Base-by-base conservation (phyloP, 2,888 invertebrate genomes). In the Yponomeuta sedellus region DNA sequence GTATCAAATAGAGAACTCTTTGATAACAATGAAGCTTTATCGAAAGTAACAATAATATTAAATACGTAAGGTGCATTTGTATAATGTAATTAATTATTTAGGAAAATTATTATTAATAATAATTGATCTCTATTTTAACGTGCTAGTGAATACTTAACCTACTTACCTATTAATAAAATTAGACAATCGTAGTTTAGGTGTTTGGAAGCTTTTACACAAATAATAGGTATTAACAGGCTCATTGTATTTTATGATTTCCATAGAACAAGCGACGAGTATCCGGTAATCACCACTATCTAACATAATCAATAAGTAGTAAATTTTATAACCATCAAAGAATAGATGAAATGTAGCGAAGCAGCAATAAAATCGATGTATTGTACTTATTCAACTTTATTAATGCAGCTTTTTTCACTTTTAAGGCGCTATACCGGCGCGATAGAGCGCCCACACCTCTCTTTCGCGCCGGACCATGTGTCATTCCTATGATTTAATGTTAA, bases 161-260 rank as follows among this genome's bases (percentile, higher is more conserved):
- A 34, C 34, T 34, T 34, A 28, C 28, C 28, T 28, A 28, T 28
- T 28, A 34, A 34, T 34, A 34, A 8, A 63, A 52, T 76, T 85
- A 87, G 81, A 77, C 67, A 76, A 63, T 78, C 75, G 84, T 88
- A 85, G 84, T 74, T 77, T 89, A 89, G 89, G 84, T 81, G 89
- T 90, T 90, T 90, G 83, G 90, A 90, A 75, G 90, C 90, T 90
- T 90, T 90, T 90, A 90, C 90, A 90, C 88, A 72, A 82, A 77
- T 86, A 85, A 8, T 79, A 75, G 19, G 64, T 67, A 64, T 75
- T 71, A 75, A 78, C 81, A 82, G 52, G 34, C 80, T 79, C 85
- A 86, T 82, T 85, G 86, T 88, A 85, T 79, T 76, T 85, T 83
- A 85, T 75, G 80, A 80, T 79, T 80, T 77, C 78, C 79, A 79